Evolutionary conservation across 2,888 invertebrate species (phyloP), one percentile per base, ranked within the genome.

Genomic region (Drosophila stalkeri): DNA sequence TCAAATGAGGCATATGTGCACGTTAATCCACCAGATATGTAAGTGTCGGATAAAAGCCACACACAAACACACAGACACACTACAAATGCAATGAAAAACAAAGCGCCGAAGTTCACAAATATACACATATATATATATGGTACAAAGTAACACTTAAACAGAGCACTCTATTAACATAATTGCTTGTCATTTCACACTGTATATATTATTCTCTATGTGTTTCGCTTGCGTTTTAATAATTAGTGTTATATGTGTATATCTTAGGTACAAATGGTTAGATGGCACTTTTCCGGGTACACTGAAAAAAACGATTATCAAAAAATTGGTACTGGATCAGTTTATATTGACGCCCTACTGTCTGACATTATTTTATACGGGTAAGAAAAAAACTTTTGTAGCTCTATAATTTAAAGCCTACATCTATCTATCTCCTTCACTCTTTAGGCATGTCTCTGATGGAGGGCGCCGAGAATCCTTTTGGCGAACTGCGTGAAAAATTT

Each of bases 191-290:
- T 33, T 37, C 27, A 55, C 41, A 41, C 55, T 55, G 41, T 31
- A 27, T 56, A 49, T 70, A 56, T 8, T 11, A 20, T 39, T 14
- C 55, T 27, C 3, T 18, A 2, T 46, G n/a, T 14, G 2, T 1
- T 4, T 9, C 5, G 27, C 33, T 27, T n/a, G 20, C 5, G 12
- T 31, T 23, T 11, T 8, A 31, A 14, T 47, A 2, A 55, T 9
- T 31, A 37, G 9, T 3, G 12, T 12, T 7, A 18, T 49, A n/a
- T 49, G 9, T 12, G 12, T n/a, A 0, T n/a, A 92, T 60, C 54
- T 2, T 27, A 97, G 97, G 97, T 97, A 97, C 92, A 95, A 94
- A 93, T 96, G 95, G 94, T 92, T 97, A 74, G 97, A 97, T 92
- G 94, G 93, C 66, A 95, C 94, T 74, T 95, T 96, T 80, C 94